Base-by-base conservation (phyloP, 2,888 invertebrate genomes). In the Rhodophaea formosa region DNA sequence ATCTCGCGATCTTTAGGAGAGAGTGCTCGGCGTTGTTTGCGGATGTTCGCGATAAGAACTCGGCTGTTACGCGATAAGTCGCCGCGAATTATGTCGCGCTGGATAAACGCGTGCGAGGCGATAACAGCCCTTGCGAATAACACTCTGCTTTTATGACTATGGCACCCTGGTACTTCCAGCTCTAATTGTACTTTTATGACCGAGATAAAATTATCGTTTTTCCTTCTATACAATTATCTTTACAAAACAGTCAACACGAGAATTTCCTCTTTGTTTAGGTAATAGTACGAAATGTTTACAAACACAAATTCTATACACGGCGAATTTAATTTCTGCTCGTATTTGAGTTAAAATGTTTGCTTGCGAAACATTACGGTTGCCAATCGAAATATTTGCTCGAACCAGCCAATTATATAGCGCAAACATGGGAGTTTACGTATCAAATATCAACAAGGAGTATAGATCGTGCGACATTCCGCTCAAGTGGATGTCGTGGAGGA, bases 361-460 rank as follows among this genome's bases (percentile, higher is more conserved):
- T 16, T 16, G 12, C 12, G 17, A 30, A 49, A 51, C 51, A 51
- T 51, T 51, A 51, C 51, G 30, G 35, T 17, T 10, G 32, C 51
- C 35, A 51, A 49, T 35, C 51, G 51, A 51, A 51, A 51, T 51
- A 51, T 51, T 51, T 51, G 51, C 35, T 12, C 51, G 7, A 35
- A 32, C 49, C 51, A 51, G 39, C 51, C 51, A 51, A 51, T 51
- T 51, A 51, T 51, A 35, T 35, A 12, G 35, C 16, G 51, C 51
- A 51, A 51, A 51, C 17, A 51, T 51, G 3, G 5, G 17, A 17
- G 47, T 49, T 49, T 49, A 32, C 47, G 12, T 51, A 35, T 35
- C 51, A 51, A 51, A 51, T 17, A 51, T 51, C 51, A 51, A 51
- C 51, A 51, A 51, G 35, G n/a, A 51, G 49, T 51, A 39, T 51